Percentiles rank a stretch among this genome's conserved stretches.
phyloP scores from a whole-genome alignment of 2,888 invertebrate genomes.

The Barypeithes pellucidus region DNA sequence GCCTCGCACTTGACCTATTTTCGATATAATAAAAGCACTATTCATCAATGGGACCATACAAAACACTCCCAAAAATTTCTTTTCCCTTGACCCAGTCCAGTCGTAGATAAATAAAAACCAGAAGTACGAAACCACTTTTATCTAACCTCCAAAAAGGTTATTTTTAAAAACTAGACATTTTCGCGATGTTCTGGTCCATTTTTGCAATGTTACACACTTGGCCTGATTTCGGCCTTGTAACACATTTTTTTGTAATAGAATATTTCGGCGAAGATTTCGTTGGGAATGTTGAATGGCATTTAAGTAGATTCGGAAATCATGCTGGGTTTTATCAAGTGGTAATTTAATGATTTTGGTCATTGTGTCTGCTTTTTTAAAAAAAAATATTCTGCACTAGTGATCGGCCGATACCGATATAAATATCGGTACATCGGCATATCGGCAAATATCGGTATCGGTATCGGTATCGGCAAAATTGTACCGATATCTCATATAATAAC shows the following conservation, averaged over 20 bases:
- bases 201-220: constrained; percentile 36
- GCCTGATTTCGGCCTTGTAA: constrained; percentile 36
- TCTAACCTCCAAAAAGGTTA: constrained; percentile 40
- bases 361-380: too few species aligned
- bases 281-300: constrained; percentile 13
- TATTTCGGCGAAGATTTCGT: constrained; percentile 12
- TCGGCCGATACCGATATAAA: too few species aligned
- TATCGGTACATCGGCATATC: too few species aligned
- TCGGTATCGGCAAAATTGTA: too few species aligned
- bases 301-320: not conserved
- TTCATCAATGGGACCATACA: constrained; percentile 10
- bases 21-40: constrained; percentile 5
- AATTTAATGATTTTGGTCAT: too few species aligned
- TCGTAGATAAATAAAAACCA: constrained; percentile 19
- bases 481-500: too few species aligned
- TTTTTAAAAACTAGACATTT: constrained; percentile 37
- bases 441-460: too few species aligned
- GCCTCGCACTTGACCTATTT: too few species aligned
- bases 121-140: constrained; percentile 12
- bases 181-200: constrained; percentile 37
- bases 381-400: too few species aligned
- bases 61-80: constrained; percentile 29
- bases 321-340: not conserved
- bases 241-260: constrained; percentile 38
- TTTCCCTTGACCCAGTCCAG: constrained; percentile 29